A percentile compares a stretch with the other conserved stretches of the same genome.
Conservation (phyloP, 2,888 invertebrate species). For the Mystacides longicornis region DNA sequence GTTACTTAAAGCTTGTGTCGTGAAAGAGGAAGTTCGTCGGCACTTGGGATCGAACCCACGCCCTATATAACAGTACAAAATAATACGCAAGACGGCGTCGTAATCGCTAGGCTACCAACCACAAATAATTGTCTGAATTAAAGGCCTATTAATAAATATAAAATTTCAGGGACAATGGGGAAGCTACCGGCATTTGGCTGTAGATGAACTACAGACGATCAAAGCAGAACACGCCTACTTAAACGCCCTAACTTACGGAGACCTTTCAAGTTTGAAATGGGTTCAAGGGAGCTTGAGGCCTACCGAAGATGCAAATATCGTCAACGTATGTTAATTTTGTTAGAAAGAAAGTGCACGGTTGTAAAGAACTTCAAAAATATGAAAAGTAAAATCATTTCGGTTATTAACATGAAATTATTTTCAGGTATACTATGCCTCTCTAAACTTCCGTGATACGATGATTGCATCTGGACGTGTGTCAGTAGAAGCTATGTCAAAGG, state of each 20-base stretch:
- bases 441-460: slow-evolving; percentile 96
- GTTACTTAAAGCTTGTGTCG: too few relatives aligned
- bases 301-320: slow-evolving; percentile 33
- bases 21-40: too few relatives aligned
- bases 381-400: neutral
- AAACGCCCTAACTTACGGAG: slow-evolving; percentile 72
- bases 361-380: neutral
- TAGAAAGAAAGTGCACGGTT: neutral
- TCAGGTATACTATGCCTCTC: slow-evolving; percentile 63
- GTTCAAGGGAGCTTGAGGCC: slow-evolving; percentile 57
- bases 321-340: slow-evolving; percentile 36
- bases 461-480: slow-evolving; percentile 84
- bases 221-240: slow-evolving; percentile 63
- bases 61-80: too few relatives aligned
- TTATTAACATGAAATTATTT: neutral
- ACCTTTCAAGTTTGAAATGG: slow-evolving; percentile 81
- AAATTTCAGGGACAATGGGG: slow-evolving; percentile 59
- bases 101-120: too few relatives aligned
- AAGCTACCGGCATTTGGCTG: slow-evolving; percentile 74
- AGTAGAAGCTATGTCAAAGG: slow-evolving; percentile 68
- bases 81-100: too few relatives aligned
- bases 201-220: slow-evolving; percentile 46
- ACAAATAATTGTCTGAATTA: too few relatives aligned
- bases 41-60: too few relatives aligned
- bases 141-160: too few relatives aligned